phyloP scores from a whole-genome alignment of 2,797 vertebrate genomes.

The Lepilemur septentrionalis region DNA sequence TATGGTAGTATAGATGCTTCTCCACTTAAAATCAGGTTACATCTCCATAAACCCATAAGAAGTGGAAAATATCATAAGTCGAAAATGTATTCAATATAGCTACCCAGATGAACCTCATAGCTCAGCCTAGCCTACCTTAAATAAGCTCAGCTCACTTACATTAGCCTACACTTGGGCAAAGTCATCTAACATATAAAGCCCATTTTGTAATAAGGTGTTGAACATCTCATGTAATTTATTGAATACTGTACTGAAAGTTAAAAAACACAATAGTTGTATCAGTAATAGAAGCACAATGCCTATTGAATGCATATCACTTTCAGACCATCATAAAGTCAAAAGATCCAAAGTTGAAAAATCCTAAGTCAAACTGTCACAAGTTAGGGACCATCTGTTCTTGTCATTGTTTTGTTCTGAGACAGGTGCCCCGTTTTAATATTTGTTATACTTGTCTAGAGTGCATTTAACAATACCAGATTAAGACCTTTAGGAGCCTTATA shows the following conservation, averaged over 20 bases:
- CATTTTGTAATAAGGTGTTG: background rate
- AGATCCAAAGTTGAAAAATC: background rate
- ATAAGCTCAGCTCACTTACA: background rate
- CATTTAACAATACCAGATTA: background rate
- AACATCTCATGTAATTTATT: background rate
- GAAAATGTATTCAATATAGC: background rate
- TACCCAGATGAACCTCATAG: background rate
- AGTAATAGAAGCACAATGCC: background rate
- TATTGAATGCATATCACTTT: background rate
- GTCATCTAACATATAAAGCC: background rate
- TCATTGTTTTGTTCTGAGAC: background rate
- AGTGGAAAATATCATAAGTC: background rate
- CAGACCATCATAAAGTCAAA: background rate
- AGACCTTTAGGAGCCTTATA: background rate
- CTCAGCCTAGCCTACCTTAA: background rate
- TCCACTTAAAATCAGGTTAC: background rate
- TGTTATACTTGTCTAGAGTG: background rate
- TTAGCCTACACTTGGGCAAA: background rate
- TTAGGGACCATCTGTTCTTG: background rate
- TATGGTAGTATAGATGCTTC: background rate
- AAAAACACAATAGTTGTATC: background rate
- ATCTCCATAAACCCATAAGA: background rate
- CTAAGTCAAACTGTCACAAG: background rate
- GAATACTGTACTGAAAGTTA: background rate
- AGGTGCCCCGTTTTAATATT: background rate